These are phyloP conservation scores for Atta colombica DNA, from an alignment of 1,140 invertebrate species.

Conservation along the genomic window DNA sequence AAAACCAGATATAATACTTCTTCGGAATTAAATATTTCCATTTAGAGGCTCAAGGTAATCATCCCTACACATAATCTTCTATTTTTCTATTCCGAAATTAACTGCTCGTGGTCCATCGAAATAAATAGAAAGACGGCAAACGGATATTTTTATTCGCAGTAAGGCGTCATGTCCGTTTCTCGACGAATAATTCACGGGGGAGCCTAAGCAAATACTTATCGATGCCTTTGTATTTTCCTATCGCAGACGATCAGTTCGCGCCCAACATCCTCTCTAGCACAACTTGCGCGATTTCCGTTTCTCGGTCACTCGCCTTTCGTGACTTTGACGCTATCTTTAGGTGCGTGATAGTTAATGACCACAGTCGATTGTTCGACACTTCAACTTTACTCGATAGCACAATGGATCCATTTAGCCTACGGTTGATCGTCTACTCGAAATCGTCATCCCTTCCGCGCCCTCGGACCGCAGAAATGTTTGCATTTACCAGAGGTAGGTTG, in stretches of 20 bases:
- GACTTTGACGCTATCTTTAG: constrained; percentile 58
- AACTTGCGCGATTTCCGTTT: constrained; percentile 30
- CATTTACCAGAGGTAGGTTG: constrained; percentile 78
- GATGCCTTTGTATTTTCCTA: constrained; percentile 50
- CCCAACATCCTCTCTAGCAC: background rate
- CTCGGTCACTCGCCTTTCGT: background rate
- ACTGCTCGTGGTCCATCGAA: constrained; percentile 15
- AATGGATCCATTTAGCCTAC: constrained; percentile 80
- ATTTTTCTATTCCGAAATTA: constrained; percentile 38
- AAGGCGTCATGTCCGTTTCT: constrained; percentile 33
- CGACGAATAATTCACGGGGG: constrained; percentile 47
- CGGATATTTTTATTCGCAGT: constrained; percentile 59
- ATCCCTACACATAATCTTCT: constrained; percentile 1
- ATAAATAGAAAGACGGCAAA: constrained; percentile 14
- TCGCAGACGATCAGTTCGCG: constrained; percentile 41
- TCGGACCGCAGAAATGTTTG: constrained; percentile 82
- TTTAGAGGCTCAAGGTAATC: background rate
- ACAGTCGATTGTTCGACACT: constrained; percentile 73
- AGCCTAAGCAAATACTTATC: constrained; percentile 64
- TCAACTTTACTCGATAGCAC: constrained; percentile 78
- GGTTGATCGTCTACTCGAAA: constrained; percentile 69
- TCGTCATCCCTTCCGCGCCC: constrained; percentile 66
- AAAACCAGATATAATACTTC: background rate
- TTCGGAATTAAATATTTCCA: constrained; percentile 1
- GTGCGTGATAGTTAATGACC: constrained; percentile 63